Evolutionary conservation across 2,113 vertebrate species (phyloP).

Genomic region (Leptosomus discolor): DNA sequence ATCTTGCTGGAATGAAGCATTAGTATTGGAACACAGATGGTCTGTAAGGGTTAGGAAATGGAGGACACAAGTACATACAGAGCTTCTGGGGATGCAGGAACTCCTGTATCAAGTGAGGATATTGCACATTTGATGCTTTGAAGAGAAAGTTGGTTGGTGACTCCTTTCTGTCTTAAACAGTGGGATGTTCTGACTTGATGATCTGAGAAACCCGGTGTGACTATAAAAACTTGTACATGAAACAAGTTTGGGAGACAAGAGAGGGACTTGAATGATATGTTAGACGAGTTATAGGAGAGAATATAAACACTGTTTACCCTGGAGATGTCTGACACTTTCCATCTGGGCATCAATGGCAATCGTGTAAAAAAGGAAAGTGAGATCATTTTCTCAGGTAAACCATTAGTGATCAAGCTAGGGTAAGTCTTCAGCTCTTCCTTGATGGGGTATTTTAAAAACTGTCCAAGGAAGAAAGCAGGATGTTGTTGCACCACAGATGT

Average conservation of each 20-base stretch:
- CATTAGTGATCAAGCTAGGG: not conserved
- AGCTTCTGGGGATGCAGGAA: not conserved
- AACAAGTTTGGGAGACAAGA: not conserved
- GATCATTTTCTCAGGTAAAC: not conserved
- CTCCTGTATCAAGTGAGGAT: not conserved
- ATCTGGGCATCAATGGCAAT: not conserved
- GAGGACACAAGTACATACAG: not conserved
- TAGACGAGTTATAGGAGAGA: not conserved
- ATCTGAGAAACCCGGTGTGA: not conserved
- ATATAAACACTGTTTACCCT: not conserved
- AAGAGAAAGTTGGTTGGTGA: not conserved
- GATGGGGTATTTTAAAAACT: not conserved
- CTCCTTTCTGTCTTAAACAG: not conserved
- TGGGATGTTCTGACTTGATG: not conserved
- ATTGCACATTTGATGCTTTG: not conserved
- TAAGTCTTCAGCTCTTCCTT: not conserved
- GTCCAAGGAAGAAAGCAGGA: not conserved
- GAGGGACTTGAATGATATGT: not conserved
- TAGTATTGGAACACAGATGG: not conserved
- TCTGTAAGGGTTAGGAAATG: not conserved
- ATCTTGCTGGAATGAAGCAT: slow-evolving; percentile 25
- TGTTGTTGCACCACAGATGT: not conserved
- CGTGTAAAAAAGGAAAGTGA: not conserved
- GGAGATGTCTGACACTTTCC: not conserved
- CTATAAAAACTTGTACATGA: not conserved